These are phyloP conservation scores for Papilio demoleus DNA, from an alignment of 2,888 invertebrate genomes.

Conservation along the genomic window DNA sequence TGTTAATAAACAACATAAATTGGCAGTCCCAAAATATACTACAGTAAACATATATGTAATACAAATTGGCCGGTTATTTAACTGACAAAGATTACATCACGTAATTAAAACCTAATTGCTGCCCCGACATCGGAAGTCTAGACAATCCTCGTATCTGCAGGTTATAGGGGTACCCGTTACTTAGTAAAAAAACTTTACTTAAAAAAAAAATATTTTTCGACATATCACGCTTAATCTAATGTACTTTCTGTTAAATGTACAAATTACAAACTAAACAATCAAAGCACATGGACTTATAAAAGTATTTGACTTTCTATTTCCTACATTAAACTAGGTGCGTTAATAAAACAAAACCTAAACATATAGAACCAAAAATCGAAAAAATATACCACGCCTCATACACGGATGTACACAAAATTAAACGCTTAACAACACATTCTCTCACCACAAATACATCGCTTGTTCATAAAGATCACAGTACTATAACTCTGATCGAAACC, in stretches of 20 bases:
- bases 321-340: conserved; percentile 44
- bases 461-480: not conserved
- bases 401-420: conserved; percentile 56
- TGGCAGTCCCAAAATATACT: not conserved
- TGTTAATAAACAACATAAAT: not conserved
- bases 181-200: no score
- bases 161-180: no score
- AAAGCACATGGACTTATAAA: conserved; percentile 10
- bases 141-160: not conserved
- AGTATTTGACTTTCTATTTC: conserved; percentile 54
- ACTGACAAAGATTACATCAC: not conserved
- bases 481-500: conserved; percentile 16
- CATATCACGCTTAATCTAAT: no score
- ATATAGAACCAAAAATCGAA: conserved; percentile 61
- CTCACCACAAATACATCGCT: conserved; percentile 52
- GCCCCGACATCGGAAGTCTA: not conserved
- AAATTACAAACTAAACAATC: not conserved
- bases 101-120: not conserved
- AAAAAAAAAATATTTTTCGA: no score
- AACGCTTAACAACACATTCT: conserved; percentile 44
- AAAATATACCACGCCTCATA: conserved; percentile 49
- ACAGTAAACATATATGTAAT: not conserved
- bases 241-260: not conserved
- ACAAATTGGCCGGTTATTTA: not conserved
- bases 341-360: conserved; percentile 53